A percentile compares a stretch with the other conserved stretches of the same genome.
phyloP scores from a whole-genome alignment of 2,888 invertebrate genomes.

The Drosophila macrospina region DNA sequence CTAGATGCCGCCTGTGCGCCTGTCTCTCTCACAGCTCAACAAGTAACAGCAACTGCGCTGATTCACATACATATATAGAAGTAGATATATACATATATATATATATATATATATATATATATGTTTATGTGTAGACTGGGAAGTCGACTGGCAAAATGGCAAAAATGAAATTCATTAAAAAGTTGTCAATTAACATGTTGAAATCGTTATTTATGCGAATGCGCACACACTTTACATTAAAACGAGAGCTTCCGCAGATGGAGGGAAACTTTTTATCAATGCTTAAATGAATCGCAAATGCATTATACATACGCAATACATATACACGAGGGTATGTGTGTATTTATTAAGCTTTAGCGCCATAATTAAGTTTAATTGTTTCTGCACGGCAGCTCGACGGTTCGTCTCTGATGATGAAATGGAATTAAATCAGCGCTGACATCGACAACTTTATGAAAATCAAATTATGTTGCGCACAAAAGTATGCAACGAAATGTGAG shows the following conservation, averaged over 20 bases:
- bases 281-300: conserved; percentile 55
- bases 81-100: background rate
- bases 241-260: conserved; percentile 44
- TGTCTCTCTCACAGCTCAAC: conserved; percentile 21
- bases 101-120: background rate
- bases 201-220: conserved; percentile 60
- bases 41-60: conserved; percentile 20
- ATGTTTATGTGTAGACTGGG: conserved; percentile 1
- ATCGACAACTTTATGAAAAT: conserved; percentile 79
- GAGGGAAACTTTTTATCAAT: conserved; percentile 65
- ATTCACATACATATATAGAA: background rate
- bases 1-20: background rate
- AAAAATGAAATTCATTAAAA: conserved; percentile 68
- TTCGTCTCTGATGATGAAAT: conserved; percentile 58
- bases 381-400: conserved; percentile 27
- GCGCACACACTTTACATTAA: conserved; percentile 37
- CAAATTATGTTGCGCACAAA: conserved; percentile 67
- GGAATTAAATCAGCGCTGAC: conserved; percentile 78
- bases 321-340: background rate
- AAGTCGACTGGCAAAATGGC: conserved; percentile 42
- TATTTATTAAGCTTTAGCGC: conserved; percentile 33
- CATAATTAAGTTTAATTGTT: conserved; percentile 82
- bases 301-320: conserved; percentile 19
- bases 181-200: conserved; percentile 73
- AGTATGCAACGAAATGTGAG: conserved; percentile 66